Evolutionary conservation across 2,797 vertebrate genomes (phyloP), one percentile per base, ranked within the genome.

Genomic region (Coregonus suidteri): DNA sequence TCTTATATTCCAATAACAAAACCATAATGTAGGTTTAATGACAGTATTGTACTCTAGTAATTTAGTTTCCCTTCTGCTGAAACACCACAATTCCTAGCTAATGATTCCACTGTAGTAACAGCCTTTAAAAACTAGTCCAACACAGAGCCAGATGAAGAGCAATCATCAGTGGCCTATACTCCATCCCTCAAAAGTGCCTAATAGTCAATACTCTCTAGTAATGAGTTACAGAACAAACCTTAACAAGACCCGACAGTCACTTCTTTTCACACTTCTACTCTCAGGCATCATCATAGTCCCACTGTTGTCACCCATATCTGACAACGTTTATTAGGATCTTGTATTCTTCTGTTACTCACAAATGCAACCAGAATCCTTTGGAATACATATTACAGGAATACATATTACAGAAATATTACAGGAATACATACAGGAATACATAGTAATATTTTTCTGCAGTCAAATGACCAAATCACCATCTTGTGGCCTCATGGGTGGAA

Each of bases 311-410:
- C 82, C 87, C 80, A 74, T 89, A 87, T 89, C 90, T 90, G 90
- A 90, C 85, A 75, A 81, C 65, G 66, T 88, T 82, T 84, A 90
- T 92, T 86, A 89, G 88, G 76, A 70, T 83, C 84, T 78, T 83
- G 85, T 89, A 31, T 91, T 89, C 87, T 90, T 90, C 86, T 91
- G 88, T 91, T 90, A 88, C 87, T 88, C 85, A n/a, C 34, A 56
- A 81, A 77, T 25, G 78, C 90, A 86, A 86, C 85, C 80, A 53
- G 70, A 72, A 25, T 20, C 51, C 11, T 81, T 85, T 83, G 74
- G 88, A 78, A 15, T 78, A 70, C 35, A 80, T 91, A 89, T 89
- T 92, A 92, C 41, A 47, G 41, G 41, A 47, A 47, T 47, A 47
- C 41, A 47, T 47, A 47, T 47, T 47, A 41, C 37, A 41, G 6